Conservation (phyloP, 1,140 invertebrate genomes). For the Odontomachus brunneus region DNA sequence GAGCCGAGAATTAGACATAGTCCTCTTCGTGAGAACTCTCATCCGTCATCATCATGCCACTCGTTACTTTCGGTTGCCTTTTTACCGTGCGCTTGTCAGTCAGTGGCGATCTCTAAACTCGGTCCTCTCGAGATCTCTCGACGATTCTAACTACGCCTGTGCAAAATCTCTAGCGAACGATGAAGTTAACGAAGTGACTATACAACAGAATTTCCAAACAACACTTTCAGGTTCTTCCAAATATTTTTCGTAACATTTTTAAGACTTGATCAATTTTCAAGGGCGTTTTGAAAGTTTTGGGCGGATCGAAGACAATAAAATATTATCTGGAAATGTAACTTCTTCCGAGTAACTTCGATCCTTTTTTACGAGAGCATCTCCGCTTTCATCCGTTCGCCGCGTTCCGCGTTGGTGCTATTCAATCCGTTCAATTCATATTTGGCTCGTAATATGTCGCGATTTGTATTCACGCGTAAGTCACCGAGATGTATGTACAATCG, state of each 20-base stretch:
- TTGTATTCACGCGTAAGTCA: slow-evolving; percentile 1
- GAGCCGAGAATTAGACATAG: not conserved
- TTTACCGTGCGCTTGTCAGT: slow-evolving; percentile 1
- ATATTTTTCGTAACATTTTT: not conserved
- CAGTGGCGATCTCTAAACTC: slow-evolving; percentile 29
- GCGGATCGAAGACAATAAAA: too few relatives aligned
- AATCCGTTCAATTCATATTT: not conserved
- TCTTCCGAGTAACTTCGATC: too few relatives aligned
- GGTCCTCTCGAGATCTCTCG: slow-evolving; percentile 1
- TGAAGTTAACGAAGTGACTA: slow-evolving; percentile 8
- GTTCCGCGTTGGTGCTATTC: not conserved
- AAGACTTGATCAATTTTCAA: too few relatives aligned
- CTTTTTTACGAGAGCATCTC: not conserved
- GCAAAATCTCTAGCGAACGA: not conserved
- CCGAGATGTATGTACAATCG: not conserved
- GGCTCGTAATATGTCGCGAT: too few relatives aligned
- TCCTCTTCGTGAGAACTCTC: not conserved
- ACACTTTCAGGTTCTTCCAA: not conserved
- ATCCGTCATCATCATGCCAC: not conserved
- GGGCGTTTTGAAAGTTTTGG: too few relatives aligned
- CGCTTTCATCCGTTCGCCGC: not conserved
- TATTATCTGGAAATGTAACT: too few relatives aligned
- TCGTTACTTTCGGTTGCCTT: not conserved
- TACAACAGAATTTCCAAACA: not conserved
- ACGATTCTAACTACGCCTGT: slow-evolving; percentile 26